A percentile compares a stretch with the other conserved stretches of the same genome.
Conservation (phyloP, 1,140 invertebrate genomes). For the Zaprionus davidi region DNA sequence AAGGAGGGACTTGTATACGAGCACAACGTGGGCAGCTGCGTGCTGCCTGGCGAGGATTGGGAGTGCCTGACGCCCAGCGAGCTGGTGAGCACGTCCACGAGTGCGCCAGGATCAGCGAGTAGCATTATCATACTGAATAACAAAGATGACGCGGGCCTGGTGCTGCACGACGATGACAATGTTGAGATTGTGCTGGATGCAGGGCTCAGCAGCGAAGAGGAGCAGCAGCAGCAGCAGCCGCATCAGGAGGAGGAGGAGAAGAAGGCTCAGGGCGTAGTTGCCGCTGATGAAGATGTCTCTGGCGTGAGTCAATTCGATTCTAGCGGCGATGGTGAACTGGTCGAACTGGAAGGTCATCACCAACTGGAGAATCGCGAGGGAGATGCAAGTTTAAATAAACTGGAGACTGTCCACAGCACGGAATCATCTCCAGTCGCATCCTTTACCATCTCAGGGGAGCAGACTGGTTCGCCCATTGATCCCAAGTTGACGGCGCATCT, state of each 20-base stretch:
- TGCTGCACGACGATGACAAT: slow-evolving; percentile 50
- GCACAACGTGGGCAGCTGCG: slow-evolving; percentile 84
- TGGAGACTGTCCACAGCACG: neutral
- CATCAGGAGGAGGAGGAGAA: slow-evolving; percentile 21
- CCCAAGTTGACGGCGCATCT: slow-evolving; percentile 76
- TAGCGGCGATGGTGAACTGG: slow-evolving; percentile 73
- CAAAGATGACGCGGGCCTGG: slow-evolving; percentile 43
- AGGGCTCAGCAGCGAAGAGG: slow-evolving; percentile 62
- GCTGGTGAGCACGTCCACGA: slow-evolving; percentile 15
- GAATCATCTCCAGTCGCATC: neutral
- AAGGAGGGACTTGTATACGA: slow-evolving; percentile 85
- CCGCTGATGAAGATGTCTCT: slow-evolving; percentile 30
- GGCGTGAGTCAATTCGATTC: slow-evolving; percentile 58
- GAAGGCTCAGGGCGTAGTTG: neutral
- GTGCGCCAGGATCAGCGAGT: neutral
- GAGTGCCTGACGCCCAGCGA: slow-evolving; percentile 73
- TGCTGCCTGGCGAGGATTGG: slow-evolving; percentile 85
- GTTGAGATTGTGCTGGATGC: slow-evolving; percentile 65
- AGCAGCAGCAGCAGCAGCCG: slow-evolving; percentile 7
- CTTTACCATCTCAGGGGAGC: neutral
- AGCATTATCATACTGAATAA: slow-evolving; percentile 61
- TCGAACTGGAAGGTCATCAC: slow-evolving; percentile 57
- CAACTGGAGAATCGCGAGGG: slow-evolving; percentile 62
- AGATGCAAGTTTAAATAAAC: slow-evolving; percentile 4
- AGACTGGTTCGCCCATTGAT: slow-evolving; percentile 59